Conservation (phyloP, 2,797 vertebrate genomes). For the Setipinna tenuifilis region DNA sequence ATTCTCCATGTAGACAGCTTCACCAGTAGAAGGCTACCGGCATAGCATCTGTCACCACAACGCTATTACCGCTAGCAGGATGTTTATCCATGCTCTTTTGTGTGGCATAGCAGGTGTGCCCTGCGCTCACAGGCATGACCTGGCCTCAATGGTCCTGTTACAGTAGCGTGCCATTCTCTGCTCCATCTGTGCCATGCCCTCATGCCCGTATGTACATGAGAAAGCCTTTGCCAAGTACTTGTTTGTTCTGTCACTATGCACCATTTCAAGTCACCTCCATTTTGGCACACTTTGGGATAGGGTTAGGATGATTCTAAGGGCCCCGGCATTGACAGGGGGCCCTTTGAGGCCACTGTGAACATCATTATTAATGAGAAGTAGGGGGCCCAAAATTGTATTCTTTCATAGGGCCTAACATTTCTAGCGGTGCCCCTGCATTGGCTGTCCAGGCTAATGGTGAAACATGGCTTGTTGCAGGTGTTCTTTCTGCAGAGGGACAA, state of each 20-base stretch:
- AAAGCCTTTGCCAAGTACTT: neutral
- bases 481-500: constrained; percentile 91
- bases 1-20: neutral
- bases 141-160: neutral
- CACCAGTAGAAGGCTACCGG: neutral
- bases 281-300: neutral
- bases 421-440: neutral
- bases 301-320: too few relatives aligned
- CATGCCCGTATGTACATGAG: neutral
- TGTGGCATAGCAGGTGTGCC: neutral
- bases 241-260: neutral
- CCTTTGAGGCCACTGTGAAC: too few relatives aligned
- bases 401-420: too few relatives aligned
- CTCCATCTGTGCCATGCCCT: neutral
- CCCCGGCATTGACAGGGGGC: too few relatives aligned
- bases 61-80: neutral
- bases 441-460: rapidly evolving
- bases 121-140: neutral
- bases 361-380: too few relatives aligned
- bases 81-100: neutral
- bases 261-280: neutral
- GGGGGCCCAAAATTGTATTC: too few relatives aligned
- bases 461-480: constrained; percentile 73
- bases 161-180: neutral
- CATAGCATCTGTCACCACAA: neutral